Conservation (phyloP, 1,140 invertebrate species). For the Episyrphus balteatus region DNA sequence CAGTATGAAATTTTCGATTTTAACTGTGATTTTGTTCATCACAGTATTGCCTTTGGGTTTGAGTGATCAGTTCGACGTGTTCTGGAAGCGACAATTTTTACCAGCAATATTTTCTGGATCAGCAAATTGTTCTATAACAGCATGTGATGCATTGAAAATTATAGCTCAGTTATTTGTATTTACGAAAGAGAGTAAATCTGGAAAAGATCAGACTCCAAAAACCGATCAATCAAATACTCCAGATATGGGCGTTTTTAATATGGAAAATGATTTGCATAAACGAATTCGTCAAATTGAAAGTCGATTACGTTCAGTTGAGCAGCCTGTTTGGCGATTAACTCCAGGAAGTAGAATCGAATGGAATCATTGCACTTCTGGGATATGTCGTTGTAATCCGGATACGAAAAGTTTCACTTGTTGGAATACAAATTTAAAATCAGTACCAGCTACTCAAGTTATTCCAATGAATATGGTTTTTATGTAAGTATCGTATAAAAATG, state of each 20-base stretch:
- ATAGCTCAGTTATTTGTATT: slow-evolving; percentile 23
- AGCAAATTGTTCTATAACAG: slow-evolving; percentile 21
- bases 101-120: no score
- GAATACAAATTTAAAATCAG: slow-evolving; percentile 48
- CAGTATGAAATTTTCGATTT: no score
- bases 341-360: slow-evolving; percentile 47
- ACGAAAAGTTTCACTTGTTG: slow-evolving; percentile 61
- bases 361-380: slow-evolving; percentile 57
- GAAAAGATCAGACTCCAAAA: neutral
- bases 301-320: slow-evolving; percentile 58
- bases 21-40: no score
- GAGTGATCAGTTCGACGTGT: no score
- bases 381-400: slow-evolving; percentile 49
- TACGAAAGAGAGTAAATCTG: slow-evolving; percentile 9
- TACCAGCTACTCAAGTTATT: slow-evolving; percentile 55
- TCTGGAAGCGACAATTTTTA: no score
- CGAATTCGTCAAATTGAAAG: slow-evolving; percentile 47
- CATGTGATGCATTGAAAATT: slow-evolving; percentile 24
- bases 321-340: slow-evolving; percentile 60
- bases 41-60: no score
- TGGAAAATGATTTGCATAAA: slow-evolving; percentile 17
- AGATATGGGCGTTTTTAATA: slow-evolving; percentile 10
- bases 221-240: neutral
- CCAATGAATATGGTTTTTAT: slow-evolving; percentile 56
- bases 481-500: slow-evolving; percentile 44